Percentiles rank a stretch among this genome's conserved stretches.
These are phyloP conservation scores for Eutolmus rufibarbis DNA, from an alignment of 2,888 invertebrate genomes.

Conservation along the genomic window DNA sequence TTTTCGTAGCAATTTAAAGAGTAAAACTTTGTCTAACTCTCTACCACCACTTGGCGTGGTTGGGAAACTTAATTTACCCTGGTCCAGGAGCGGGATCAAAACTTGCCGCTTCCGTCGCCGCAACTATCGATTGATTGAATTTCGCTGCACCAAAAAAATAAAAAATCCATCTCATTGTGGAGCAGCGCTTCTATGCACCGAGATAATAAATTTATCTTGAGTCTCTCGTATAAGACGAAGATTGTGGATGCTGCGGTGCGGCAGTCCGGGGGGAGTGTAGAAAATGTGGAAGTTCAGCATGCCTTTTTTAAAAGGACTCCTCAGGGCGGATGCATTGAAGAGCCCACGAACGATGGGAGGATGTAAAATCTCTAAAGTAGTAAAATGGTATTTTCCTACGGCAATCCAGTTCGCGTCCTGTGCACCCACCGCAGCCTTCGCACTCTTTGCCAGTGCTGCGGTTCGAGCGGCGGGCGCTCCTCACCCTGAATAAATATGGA, in stretches of 20 bases:
- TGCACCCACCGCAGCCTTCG: background rate
- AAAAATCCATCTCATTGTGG: background rate
- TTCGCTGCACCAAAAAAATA: background rate
- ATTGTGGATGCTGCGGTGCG: background rate
- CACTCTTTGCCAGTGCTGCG: background rate
- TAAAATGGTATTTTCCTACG: constrained; percentile 1
- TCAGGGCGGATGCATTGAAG: constrained; percentile 1
- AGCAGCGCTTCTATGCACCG: background rate
- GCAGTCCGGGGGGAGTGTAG: background rate
- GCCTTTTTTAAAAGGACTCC: background rate
- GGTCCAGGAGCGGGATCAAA: background rate
- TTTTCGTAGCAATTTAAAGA: background rate
- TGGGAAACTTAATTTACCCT: background rate
- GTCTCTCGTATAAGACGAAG: background rate
- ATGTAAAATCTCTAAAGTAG: background rate
- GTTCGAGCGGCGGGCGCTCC: background rate
- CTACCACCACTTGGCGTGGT: background rate
- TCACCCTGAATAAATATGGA: background rate
- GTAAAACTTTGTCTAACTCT: background rate
- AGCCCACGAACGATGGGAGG: background rate
- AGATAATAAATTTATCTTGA: background rate
- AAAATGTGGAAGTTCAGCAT: background rate
- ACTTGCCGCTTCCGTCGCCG: background rate
- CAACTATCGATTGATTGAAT: constrained; percentile 2
- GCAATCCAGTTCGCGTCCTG: background rate